Evolutionary conservation across 2,797 vertebrate species (phyloP), one percentile per base, ranked within the genome.

Genomic region (Spea hammondii): DNA sequence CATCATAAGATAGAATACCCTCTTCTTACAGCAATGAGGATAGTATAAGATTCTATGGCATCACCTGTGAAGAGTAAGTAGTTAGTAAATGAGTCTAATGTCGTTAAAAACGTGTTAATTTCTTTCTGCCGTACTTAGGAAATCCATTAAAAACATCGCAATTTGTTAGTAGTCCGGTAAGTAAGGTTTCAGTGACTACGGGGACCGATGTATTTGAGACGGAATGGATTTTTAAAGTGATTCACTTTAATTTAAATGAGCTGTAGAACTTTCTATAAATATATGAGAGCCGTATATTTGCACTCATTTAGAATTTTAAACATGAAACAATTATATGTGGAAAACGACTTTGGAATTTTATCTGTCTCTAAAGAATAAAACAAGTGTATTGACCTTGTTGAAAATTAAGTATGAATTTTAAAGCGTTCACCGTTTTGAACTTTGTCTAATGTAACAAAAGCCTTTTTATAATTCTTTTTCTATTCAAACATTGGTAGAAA

Each of bases 341-440:
- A 51, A 74, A 74, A 79, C 53, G 71, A 79, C 70, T 79, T 69
- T 73, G 77, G 72, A 73, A 73, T 60, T 65, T 69, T 74, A 74
- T 79, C 78, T 51, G 65, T 74, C 78, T 74, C 78, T 62, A 46
- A 74, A 79, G 78, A 57, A 65, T 69, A 64, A 70, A 75, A 79
- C 71, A 79, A 70, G 73, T 65, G 57, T 47, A 68, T 74, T 73
- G 78, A 79, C 78, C 72, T 79, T 79, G 78, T 44, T 69, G 55
- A 54, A 79, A 74, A 74, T 79, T 68, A 69, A 73, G 46, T 79
- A 60, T 79, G 68, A 79, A 73, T 67, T 46, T 53, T 57, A 67
- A 68, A 14, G 55, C 47, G 5, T 14, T 5, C 4, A 14, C 47
- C 11, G 55, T 48, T 55, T 13, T 73, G 71, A 51, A 65, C 76